Percentiles rank a stretch among this genome's conserved stretches.
Conservation (phyloP, 2,797 vertebrate genomes). For the Sternotherus odoratus region DNA sequence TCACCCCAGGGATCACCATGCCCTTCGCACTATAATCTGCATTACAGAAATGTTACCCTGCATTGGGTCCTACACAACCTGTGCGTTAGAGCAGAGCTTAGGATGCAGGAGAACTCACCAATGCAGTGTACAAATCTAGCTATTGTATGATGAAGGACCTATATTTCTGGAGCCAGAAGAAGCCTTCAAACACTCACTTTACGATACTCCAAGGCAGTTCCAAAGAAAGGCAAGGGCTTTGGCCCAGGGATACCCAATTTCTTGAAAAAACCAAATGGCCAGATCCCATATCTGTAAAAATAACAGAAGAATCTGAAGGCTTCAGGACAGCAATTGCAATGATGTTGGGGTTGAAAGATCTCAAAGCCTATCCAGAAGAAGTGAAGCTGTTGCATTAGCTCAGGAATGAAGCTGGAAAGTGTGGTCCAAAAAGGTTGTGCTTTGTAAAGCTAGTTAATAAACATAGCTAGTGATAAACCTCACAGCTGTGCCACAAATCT, state of each 20-base stretch:
- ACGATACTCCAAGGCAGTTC: conserved; percentile 72
- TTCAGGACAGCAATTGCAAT: rapidly evolving
- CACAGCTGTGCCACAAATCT: background rate
- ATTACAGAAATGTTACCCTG: background rate
- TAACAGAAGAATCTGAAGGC: background rate
- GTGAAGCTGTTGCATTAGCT: background rate
- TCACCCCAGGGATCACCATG: background rate
- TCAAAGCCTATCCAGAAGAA: background rate
- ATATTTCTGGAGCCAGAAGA: background rate
- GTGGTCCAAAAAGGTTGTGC: background rate
- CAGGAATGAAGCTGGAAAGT: background rate
- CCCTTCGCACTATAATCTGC: rapidly evolving
- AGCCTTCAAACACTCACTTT: conserved; percentile 61
- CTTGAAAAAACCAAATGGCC: conserved; percentile 78
- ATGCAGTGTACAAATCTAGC: rapidly evolving
- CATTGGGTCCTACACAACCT: background rate
- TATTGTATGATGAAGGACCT: background rate
- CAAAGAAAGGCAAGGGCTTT: conserved; percentile 78
- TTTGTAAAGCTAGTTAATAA: background rate
- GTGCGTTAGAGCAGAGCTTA: rapidly evolving
- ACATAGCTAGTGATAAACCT: background rate
- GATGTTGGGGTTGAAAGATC: rapidly evolving
- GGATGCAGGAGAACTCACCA: background rate
- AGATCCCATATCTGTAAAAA: conserved; percentile 78
- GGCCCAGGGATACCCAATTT: conserved; percentile 83